phyloP scores from a whole-genome alignment of 2,888 invertebrate species.

The Leptinotarsa juncta region DNA sequence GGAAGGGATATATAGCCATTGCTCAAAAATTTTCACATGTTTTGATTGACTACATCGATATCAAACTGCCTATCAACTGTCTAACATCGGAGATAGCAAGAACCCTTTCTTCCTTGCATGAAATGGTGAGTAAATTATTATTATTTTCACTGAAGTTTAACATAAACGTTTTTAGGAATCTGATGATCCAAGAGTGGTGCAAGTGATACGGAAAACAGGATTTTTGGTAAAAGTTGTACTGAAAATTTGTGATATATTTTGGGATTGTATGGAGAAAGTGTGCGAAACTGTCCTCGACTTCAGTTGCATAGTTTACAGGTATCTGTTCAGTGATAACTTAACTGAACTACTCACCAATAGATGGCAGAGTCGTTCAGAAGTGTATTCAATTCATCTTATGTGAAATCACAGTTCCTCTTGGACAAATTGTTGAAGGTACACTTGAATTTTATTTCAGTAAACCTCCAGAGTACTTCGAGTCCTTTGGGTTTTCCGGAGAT shows the following conservation, averaged over 20 bases:
- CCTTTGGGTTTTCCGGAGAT: conserved; percentile 20
- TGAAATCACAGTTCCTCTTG: neutral
- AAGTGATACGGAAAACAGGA: conserved; percentile 67
- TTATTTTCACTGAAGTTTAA: neutral
- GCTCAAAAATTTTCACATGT: conserved; percentile 66
- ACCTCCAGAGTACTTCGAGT: conserved; percentile 25
- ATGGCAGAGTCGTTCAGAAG: neutral
- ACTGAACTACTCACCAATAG: neutral
- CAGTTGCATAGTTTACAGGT: conserved; percentile 45
- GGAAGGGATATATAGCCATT: conserved; percentile 68
- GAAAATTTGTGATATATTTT: conserved; percentile 65
- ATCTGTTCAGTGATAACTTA: conserved; percentile 31
- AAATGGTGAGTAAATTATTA: conserved; percentile 32
- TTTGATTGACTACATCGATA: conserved; percentile 61
- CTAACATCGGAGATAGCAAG: conserved; percentile 46
- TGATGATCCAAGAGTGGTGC: conserved; percentile 64
- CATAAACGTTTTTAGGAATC: conserved; percentile 58
- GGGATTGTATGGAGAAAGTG: conserved; percentile 38
- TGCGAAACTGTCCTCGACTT: conserved; percentile 42
- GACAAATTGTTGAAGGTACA: neutral
- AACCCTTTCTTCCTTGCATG: conserved; percentile 45
- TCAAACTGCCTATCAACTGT: conserved; percentile 45
- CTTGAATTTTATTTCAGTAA: conserved; percentile 39
- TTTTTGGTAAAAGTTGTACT: conserved; percentile 68
- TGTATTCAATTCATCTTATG: no score